phyloP scores from a whole-genome alignment of 1,140 invertebrate species.

The Hypsibius dujardini region DNA sequence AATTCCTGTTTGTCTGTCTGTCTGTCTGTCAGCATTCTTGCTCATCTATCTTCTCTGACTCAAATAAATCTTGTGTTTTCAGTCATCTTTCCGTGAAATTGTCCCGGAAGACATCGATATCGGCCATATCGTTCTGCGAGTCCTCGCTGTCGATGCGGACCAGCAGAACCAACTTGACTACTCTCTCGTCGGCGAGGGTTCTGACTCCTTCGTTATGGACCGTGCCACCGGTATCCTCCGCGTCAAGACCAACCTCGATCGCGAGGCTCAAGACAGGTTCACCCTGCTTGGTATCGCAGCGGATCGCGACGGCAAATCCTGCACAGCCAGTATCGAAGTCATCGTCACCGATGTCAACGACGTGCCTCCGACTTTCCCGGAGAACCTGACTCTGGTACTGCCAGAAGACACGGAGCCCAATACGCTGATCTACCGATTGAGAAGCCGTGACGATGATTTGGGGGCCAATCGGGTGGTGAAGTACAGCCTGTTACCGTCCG shows the following conservation, averaged over 20 bases:
- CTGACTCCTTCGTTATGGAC: conserved; percentile 64
- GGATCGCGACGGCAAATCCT: conserved; percentile 28
- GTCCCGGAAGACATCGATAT: conserved; percentile 40
- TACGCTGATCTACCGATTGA: background rate
- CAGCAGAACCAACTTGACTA: conserved; percentile 55
- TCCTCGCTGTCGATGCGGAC: conserved; percentile 58
- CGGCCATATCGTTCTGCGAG: conserved; percentile 43
- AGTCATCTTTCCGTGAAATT: conserved; percentile 21
- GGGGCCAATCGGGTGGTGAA: background rate
- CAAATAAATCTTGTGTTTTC: no score
- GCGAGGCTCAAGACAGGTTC: conserved; percentile 62
- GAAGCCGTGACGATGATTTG: background rate
- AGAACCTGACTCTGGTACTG: background rate
- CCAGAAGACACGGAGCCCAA: background rate
- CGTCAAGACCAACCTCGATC: conserved; percentile 55
- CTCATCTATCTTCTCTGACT: conserved; percentile 26
- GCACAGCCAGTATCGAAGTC: conserved; percentile 33
- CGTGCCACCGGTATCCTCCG: conserved; percentile 52
- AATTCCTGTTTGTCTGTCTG: no score
- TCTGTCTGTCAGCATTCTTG: conserved; percentile 27
- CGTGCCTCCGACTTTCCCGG: conserved; percentile 26
- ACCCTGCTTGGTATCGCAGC: conserved; percentile 34
- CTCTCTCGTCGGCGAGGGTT: conserved; percentile 62
- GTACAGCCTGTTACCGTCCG: background rate
- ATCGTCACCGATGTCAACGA: conserved; percentile 36